Evolutionary conservation across 2,797 vertebrate genomes (phyloP).

Genomic region (Chiloscyllium punctatum): DNA sequence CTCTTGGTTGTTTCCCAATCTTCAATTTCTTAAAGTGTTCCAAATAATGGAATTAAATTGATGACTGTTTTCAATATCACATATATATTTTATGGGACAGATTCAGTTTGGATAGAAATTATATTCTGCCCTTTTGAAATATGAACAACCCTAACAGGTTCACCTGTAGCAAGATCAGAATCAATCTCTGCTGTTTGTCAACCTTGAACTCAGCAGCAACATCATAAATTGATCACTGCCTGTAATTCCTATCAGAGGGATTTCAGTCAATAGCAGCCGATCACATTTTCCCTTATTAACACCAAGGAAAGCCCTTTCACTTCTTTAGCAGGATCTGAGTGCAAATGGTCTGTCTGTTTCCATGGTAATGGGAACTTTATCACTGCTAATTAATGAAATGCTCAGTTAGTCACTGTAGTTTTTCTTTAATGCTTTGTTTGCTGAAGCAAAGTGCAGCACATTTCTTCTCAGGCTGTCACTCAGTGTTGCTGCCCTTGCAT

Average conservation of each 20-base stretch:
- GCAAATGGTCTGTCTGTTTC: conserved; percentile 24
- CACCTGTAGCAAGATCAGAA: neutral
- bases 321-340: neutral
- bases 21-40: neutral
- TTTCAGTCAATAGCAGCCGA: neutral
- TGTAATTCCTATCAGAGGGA: neutral
- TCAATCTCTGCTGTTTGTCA: neutral
- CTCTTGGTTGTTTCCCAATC: neutral
- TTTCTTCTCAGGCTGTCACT: neutral
- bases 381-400: conserved; percentile 38
- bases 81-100: neutral
- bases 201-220: neutral
- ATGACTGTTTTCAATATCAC: neutral
- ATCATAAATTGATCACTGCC: neutral
- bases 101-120: neutral
- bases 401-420: neutral
- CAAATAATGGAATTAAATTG: neutral
- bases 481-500: neutral
- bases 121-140: neutral
- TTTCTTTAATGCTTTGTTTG: conserved; percentile 20
- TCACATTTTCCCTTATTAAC: neutral
- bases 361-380: conserved; percentile 29
- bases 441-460: neutral
- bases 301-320: neutral
- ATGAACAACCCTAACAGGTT: neutral